phyloP scores from a whole-genome alignment of 1,140 invertebrate genomes.

The Cotesia vestalis region DNA sequence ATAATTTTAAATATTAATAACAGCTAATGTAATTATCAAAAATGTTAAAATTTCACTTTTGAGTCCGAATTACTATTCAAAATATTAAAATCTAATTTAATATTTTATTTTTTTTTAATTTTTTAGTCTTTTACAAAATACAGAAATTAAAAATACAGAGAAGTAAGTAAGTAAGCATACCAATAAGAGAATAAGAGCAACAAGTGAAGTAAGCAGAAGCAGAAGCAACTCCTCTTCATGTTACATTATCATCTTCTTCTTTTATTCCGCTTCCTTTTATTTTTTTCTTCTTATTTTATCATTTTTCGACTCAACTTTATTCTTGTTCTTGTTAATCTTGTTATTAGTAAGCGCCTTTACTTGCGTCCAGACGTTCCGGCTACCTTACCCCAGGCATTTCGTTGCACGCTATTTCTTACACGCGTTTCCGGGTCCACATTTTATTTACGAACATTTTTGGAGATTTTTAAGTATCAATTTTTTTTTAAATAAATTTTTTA shows the following conservation, averaged over 20 bases:
- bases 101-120: too few species aligned
- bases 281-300: too few species aligned
- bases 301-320: neutral
- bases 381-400: constrained; percentile 30
- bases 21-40: too few species aligned
- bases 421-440: constrained; percentile 36
- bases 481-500: neutral
- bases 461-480: neutral
- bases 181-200: constrained; percentile 26
- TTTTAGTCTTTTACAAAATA: too few species aligned
- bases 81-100: too few species aligned
- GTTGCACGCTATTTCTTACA: constrained; percentile 38
- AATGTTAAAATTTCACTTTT: too few species aligned
- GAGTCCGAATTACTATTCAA: too few species aligned
- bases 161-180: neutral
- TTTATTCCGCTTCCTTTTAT: too few species aligned
- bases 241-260: too few species aligned
- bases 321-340: constrained; percentile 31
- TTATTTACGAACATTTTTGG: neutral
- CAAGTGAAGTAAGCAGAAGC: constrained; percentile 22
- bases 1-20: too few species aligned
- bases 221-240: too few species aligned
- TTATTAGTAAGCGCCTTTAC: constrained; percentile 34
- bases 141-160: too few species aligned
- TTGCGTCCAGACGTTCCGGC: constrained; percentile 29